These are phyloP conservation scores for Drosophila ogumai DNA, from an alignment of 1,140 invertebrate genomes.

Conservation along the genomic window DNA sequence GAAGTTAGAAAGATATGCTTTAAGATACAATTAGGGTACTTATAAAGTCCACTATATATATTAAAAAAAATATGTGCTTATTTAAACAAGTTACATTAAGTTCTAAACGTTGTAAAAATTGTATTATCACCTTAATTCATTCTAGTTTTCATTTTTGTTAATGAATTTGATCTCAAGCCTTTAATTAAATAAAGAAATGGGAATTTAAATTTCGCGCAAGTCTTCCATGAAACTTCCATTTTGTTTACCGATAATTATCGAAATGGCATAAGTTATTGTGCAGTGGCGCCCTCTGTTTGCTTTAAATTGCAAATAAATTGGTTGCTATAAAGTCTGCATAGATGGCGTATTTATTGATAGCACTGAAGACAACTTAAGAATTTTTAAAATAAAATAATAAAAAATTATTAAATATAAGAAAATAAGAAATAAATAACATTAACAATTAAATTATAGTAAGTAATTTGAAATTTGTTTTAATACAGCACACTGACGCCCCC, in stretches of 20 bases:
- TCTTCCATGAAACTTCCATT: neutral
- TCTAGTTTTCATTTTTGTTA: too few species aligned
- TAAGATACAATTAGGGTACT: neutral
- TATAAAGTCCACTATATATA: too few species aligned
- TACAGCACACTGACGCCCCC: neutral
- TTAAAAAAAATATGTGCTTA: too few species aligned
- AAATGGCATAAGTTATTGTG: neutral
- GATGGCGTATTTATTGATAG: neutral
- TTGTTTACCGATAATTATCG: constrained; percentile 5
- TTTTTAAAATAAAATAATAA: neutral
- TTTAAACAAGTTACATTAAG: too few species aligned
- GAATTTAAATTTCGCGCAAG: neutral
- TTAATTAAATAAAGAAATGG: neutral
- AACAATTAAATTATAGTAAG: too few species aligned
- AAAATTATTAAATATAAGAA: neutral
- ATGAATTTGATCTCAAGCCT: fast-evolving
- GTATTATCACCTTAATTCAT: neutral
- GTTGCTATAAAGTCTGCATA: neutral
- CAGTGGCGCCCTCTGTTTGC: neutral
- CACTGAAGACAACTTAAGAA: neutral
- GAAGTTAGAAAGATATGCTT: neutral
- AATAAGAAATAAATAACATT: too few species aligned
- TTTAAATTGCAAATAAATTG: too few species aligned
- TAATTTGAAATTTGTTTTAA: neutral
- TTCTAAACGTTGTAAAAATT: neutral